A percentile compares a stretch with the other conserved stretches of the same genome.
These are phyloP conservation scores for Campoletis raptor DNA, from an alignment of 2,888 invertebrate species.

Conservation along the genomic window DNA sequence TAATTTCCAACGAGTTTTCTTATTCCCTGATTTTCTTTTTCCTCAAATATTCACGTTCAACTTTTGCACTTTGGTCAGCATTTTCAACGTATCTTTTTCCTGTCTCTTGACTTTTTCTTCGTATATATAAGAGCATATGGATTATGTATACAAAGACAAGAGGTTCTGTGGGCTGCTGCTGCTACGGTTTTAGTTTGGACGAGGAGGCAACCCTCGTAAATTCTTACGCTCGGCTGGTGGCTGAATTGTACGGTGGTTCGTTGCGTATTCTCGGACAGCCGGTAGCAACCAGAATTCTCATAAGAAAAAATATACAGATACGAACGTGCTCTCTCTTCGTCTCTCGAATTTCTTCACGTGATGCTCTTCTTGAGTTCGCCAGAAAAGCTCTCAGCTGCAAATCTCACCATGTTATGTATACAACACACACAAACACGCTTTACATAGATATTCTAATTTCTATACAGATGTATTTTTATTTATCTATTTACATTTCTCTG, in stretches of 20 bases:
- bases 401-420: conserved; percentile 41
- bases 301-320: conserved; percentile 68
- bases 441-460: not conserved
- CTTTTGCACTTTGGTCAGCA: conserved; percentile 12
- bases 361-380: conserved; percentile 49
- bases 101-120: conserved; percentile 7
- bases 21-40: not conserved
- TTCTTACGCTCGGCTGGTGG: conserved; percentile 67
- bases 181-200: conserved; percentile 38
- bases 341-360: conserved; percentile 23
- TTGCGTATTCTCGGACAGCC: conserved; percentile 35
- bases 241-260: conserved; percentile 51
- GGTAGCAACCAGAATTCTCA: conserved; percentile 57
- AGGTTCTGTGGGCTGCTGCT: conserved; percentile 39
- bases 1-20: not conserved
- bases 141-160: conserved; percentile 47
- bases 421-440: conserved; percentile 10
- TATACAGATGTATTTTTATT: conserved; percentile 33
- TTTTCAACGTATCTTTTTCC: conserved; percentile 4
- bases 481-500: not conserved
- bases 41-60: not conserved
- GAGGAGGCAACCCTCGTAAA: conserved; percentile 67
- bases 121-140: conserved; percentile 24
- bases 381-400: conserved; percentile 61
- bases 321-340: not conserved